Conservation (phyloP, 2,888 invertebrate species). For the Choreutis nemorana region DNA sequence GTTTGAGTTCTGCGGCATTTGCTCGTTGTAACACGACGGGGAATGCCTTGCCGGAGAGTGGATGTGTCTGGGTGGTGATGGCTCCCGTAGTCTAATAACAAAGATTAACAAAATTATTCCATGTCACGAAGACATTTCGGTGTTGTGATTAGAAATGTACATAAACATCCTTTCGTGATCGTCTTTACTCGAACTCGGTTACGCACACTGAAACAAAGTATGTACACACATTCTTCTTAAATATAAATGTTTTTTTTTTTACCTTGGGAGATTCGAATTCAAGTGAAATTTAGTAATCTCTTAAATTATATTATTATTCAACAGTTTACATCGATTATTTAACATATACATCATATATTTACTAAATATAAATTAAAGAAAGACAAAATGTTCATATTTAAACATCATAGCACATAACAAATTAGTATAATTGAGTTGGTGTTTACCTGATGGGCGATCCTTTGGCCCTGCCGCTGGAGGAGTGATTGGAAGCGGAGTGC, state of each 20-base stretch:
- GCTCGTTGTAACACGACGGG: conserved; percentile 38
- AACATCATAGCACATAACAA: too few species aligned
- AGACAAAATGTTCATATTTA: conserved; percentile 1
- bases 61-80: conserved; percentile 35
- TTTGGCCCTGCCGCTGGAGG: conserved; percentile 38
- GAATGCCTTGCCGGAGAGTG: conserved; percentile 31
- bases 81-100: conserved; percentile 28
- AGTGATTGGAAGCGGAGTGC: conserved; percentile 44
- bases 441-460: conserved; percentile 43
- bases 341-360: too few species aligned
- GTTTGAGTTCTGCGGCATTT: conserved; percentile 22
- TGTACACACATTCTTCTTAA: too few species aligned
- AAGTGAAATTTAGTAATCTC: too few species aligned
- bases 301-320: too few species aligned
- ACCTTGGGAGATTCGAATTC: too few species aligned
- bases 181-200: too few species aligned
- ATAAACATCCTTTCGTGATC: too few species aligned
- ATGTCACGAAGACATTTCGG: not conserved
- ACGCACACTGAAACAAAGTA: too few species aligned
- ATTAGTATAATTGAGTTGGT: not conserved
- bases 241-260: too few species aligned
- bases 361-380: conserved; percentile 1
- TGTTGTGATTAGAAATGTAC: not conserved
- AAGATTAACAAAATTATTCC: not conserved
- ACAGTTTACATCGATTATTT: too few species aligned